Base-by-base conservation (phyloP, 1,140 invertebrate species). In the Pomacea maculata region DNA sequence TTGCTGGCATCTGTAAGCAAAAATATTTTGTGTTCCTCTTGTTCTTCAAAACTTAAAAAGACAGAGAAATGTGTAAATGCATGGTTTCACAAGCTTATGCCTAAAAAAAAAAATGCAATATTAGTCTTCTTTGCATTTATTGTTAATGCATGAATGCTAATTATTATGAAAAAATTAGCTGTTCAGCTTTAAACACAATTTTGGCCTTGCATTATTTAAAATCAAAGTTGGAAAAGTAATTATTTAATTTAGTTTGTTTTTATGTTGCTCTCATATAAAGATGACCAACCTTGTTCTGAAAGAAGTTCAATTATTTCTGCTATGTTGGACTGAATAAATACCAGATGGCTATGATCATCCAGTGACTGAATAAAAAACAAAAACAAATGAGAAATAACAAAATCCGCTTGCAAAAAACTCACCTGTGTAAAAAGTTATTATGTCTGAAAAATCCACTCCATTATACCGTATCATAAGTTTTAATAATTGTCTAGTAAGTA, bases 301-400 rank as follows among this genome's bases (percentile, higher is more conserved):
- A 92, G 79, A 14, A 92, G 86, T 74, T 92, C 91, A 17, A 91
- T 73, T 17, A 92, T 87, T 68, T 92, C 91, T 65, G 85, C 87
- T 19, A 92, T 81, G 78, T 92, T 86, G 70, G 87, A 88, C 84
- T 90, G 86, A 15, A 92, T 80, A 87, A 92, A 92, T 29, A 86
- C 82, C 82, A 89, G 82, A 78, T 91, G 90, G 76, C 87, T 87
- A 80, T 91, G 88, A 74, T 91, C 91, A 87, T 91, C 90, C 65
- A 91, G 80, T 61, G 86, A 89, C 89, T 90, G 83, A 14, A 85
- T 80, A 54, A 45, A 75, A 74, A 73, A 45, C 72, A 21, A 79
- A 68, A 21, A 76, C 15, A 21, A 21, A 29, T 8, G 83, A 21
- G n/a, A 17, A 61, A 61, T 61, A 61, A 61, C 9, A 6, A 17